phyloP scores from a whole-genome alignment of 2,888 invertebrate species.

The Lapara coniferarum region DNA sequence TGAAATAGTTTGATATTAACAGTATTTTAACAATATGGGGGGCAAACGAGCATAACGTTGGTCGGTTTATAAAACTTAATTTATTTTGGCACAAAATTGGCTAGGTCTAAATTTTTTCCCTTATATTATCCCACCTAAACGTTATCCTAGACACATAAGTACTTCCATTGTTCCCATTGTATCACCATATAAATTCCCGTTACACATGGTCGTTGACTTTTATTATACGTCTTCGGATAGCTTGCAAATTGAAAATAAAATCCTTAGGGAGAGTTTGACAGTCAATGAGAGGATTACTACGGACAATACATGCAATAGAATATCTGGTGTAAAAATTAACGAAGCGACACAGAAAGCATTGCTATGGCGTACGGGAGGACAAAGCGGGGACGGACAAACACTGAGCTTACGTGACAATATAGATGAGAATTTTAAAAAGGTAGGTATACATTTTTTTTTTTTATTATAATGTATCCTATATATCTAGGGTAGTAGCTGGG shows the following conservation, averaged over 20 bases:
- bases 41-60: no score
- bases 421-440: no score
- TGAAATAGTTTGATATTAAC: no score
- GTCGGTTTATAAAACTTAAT: background rate
- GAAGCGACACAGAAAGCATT: conserved; percentile 38
- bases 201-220: conserved; percentile 4
- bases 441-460: no score
- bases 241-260: conserved; percentile 5
- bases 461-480: no score
- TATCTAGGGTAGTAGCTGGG: no score
- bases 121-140: background rate
- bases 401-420: background rate
- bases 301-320: conserved; percentile 29
- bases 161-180: conserved; percentile 2
- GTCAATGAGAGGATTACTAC: conserved; percentile 30
- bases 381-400: conserved; percentile 1
- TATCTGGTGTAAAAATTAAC: conserved; percentile 39
- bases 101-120: background rate
- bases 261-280: conserved; percentile 26
- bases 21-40: no score
- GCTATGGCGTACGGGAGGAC: conserved; percentile 9
- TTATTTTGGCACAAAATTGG: background rate
- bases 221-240: conserved; percentile 3
- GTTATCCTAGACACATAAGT: background rate
- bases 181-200: conserved; percentile 16